phyloP scores from a whole-genome alignment of 2,113 vertebrate species.

The Cardinalis cardinalis region DNA sequence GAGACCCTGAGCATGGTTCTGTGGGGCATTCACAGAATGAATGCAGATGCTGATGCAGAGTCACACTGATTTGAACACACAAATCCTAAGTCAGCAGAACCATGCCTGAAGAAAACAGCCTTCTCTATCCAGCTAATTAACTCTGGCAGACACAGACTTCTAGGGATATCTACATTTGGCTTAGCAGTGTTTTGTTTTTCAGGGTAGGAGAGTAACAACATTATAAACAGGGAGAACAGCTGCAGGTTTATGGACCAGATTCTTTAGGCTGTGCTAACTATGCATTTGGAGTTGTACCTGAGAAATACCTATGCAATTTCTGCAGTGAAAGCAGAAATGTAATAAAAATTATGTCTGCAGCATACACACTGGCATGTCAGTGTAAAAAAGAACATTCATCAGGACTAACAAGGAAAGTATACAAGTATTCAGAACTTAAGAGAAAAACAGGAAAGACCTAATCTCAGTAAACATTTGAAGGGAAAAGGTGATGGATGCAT shows the following conservation, averaged over 20 bases:
- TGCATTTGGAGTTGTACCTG: background rate
- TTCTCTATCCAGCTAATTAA: background rate
- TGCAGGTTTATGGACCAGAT: slow-evolving; percentile 16
- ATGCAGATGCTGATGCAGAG: background rate
- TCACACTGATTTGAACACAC: background rate
- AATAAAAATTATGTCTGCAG: background rate
- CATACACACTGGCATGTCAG: background rate
- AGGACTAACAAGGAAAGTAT: background rate
- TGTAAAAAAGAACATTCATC: background rate
- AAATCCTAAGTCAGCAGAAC: background rate
- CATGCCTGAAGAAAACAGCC: background rate
- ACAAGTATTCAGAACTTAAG: background rate
- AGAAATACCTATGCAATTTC: background rate
- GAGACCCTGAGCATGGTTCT: background rate
- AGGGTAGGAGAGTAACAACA: background rate
- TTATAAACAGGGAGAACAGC: slow-evolving; percentile 43
- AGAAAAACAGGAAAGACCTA: slow-evolving; percentile 48
- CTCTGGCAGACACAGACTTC: background rate
- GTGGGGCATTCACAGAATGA: background rate
- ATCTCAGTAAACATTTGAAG: slow-evolving; percentile 10
- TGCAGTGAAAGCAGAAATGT: background rate
- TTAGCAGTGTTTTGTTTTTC: background rate
- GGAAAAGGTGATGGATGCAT: slow-evolving; percentile 2
- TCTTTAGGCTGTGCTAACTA: background rate
- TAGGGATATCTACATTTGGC: background rate